Conservation (phyloP, 1,140 invertebrate genomes). For the Periplaneta americana region DNA sequence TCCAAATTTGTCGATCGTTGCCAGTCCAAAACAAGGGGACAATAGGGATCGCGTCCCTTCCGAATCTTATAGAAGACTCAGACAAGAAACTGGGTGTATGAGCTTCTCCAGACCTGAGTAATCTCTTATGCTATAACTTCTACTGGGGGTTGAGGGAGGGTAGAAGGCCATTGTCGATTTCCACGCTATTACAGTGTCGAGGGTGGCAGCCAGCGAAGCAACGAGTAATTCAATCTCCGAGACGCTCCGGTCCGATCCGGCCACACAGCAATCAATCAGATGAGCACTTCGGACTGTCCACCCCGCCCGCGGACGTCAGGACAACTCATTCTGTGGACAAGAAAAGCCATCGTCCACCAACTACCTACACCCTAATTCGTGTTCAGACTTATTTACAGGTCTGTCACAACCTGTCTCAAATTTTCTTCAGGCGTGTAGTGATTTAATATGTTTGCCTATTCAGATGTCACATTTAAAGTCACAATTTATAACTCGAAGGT, state of each 20-base stretch:
- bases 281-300: slow-evolving; percentile 5
- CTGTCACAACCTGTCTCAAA: too few relatives aligned
- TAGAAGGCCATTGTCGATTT: background rate
- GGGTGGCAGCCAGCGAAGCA: background rate
- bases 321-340: background rate
- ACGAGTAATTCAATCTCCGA: slow-evolving; percentile 7
- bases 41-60: too few relatives aligned
- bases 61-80: too few relatives aligned
- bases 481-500: too few relatives aligned
- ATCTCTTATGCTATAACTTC: background rate
- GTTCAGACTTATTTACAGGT: too few relatives aligned
- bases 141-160: background rate
- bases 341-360: background rate
- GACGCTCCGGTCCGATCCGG: background rate
- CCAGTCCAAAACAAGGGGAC: too few relatives aligned
- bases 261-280: slow-evolving; percentile 8
- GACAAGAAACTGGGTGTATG: too few relatives aligned
- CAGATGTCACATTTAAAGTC: too few relatives aligned
- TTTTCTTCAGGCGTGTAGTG: too few relatives aligned
- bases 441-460: too few relatives aligned
- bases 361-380: background rate
- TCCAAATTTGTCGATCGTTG: too few relatives aligned
- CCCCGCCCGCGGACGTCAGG: background rate
- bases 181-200: background rate
- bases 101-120: background rate